Conservation (phyloP, 2,888 invertebrate genomes). For the Polydrusus cervinus region DNA sequence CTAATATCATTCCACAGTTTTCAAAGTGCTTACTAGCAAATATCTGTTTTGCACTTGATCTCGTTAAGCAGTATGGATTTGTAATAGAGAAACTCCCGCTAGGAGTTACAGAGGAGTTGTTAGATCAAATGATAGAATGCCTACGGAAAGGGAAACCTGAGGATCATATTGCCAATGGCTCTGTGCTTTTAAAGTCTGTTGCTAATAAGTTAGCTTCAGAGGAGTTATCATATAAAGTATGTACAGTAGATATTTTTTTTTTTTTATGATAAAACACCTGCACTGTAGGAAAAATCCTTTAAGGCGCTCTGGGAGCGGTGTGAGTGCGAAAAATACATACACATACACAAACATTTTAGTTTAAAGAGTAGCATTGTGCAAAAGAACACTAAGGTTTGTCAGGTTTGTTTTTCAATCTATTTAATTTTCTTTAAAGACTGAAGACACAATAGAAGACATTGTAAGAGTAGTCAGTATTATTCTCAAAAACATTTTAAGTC, state of each 20-base stretch:
- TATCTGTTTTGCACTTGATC: constrained; percentile 60
- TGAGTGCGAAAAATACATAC: too few relatives aligned
- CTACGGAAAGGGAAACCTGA: constrained; percentile 60
- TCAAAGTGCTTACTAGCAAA: constrained; percentile 65
- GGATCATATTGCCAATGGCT: constrained; percentile 57
- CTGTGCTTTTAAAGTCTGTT: constrained; percentile 56
- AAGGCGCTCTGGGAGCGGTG: too few relatives aligned
- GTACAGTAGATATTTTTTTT: too few relatives aligned
- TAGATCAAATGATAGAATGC: constrained; percentile 62
- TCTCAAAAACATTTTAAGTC: constrained; percentile 59
- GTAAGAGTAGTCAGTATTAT: constrained; percentile 59
- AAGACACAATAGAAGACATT: constrained; percentile 58
- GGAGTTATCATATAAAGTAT: constrained; percentile 51
- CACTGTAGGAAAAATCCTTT: too few relatives aligned
- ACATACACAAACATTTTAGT: too few relatives aligned
- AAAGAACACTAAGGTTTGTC: too few relatives aligned
- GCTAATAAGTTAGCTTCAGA: constrained; percentile 49
- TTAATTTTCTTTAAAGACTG: constrained; percentile 55
- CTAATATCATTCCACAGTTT: constrained; percentile 63
- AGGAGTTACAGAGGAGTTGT: constrained; percentile 57
- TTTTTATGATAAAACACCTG: too few relatives aligned
- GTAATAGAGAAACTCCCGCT: constrained; percentile 61
- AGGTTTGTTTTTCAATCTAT: too few relatives aligned
- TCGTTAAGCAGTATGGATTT: constrained; percentile 58
- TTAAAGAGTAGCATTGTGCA: too few relatives aligned